Evolutionary conservation across 2,888 invertebrate species (phyloP), one percentile per base, ranked within the genome.

Genomic region (Tribolium freemani): DNA sequence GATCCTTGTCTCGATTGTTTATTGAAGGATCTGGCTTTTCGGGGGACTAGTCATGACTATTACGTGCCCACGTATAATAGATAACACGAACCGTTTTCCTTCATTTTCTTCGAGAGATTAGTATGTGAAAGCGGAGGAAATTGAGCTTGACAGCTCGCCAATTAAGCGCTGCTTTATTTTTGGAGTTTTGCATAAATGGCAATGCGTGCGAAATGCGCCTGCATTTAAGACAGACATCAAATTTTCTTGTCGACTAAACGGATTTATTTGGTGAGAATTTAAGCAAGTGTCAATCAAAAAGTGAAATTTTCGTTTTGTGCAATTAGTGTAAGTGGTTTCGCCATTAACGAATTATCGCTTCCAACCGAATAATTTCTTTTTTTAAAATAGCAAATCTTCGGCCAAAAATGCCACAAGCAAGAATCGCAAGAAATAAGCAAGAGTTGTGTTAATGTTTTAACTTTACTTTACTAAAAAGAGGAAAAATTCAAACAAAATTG

Each of bases 1-100:
- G 66, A 56, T 56, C 56, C 56, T 66, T 53, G 38, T 26, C 16
- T 68, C 50, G 58, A 57, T 68, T 58, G 57, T 68, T 68, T 58
- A 45, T 21, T 38, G 30, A 68, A 58, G 57, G 58, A 58, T 68
- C 68, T 68, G 26, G 10, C 16, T 66, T 66, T 66, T 26, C 51
- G 50, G 11, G 16, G 44, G 53, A 51, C 50, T 46, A 50, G 51
- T 63, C 64, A 44, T 53, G 64, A 38, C 45, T 45, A 45, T 66
- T 66, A 44, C 53, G 9, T 53, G 38, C 63, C 61, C 61, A 61
- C 61, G 61, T 31, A 5, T 9, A 1, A 20, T 48, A 13, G 5
- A 20, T 9, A 56, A 11, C 20, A 26, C 20, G 38, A 38, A n/a
- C 38, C 5, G n/a, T 38, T 38, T 38, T 38, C 1, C 30, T 30